Evolutionary conservation across 1,140 invertebrate species (phyloP).

Genomic region (Anastrepha obliqua): DNA sequence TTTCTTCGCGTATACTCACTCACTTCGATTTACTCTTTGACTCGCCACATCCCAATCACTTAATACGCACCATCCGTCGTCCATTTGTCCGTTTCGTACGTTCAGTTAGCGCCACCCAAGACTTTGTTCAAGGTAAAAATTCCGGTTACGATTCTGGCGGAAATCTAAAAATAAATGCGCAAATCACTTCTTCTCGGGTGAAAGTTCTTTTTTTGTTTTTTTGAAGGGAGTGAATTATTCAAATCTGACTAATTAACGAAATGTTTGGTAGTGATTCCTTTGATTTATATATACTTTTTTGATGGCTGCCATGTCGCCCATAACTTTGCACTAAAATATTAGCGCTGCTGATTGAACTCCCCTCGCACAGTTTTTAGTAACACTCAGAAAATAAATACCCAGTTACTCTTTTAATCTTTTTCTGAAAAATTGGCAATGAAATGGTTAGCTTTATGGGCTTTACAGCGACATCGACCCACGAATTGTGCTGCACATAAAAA

Average conservation of each 20-base stretch:
- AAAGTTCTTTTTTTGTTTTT: neutral
- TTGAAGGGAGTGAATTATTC: neutral
- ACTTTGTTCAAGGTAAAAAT: neutral
- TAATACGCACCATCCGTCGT: neutral
- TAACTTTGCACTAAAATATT: too few relatives aligned
- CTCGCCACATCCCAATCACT: neutral
- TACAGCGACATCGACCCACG: too few relatives aligned
- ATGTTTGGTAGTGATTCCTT: neutral
- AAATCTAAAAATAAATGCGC: neutral
- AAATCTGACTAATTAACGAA: neutral
- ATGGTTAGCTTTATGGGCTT: too few relatives aligned
- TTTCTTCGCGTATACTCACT: neutral
- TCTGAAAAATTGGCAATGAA: too few relatives aligned
- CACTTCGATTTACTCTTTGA: conserved; percentile 20
- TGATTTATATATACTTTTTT: too few relatives aligned
- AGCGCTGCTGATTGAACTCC: too few relatives aligned
- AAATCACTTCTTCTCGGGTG: neutral
- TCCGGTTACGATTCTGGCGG: neutral
- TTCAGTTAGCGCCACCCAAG: neutral
- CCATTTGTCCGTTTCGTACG: neutral
- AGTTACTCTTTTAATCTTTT: too few relatives aligned
- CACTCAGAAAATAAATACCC: too few relatives aligned
- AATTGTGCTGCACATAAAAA: too few relatives aligned
- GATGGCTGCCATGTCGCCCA: too few relatives aligned
- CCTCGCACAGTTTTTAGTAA: too few relatives aligned